These are phyloP conservation scores for Drosophila mulleri DNA, from an alignment of 2,888 invertebrate genomes.

Conservation along the genomic window DNA sequence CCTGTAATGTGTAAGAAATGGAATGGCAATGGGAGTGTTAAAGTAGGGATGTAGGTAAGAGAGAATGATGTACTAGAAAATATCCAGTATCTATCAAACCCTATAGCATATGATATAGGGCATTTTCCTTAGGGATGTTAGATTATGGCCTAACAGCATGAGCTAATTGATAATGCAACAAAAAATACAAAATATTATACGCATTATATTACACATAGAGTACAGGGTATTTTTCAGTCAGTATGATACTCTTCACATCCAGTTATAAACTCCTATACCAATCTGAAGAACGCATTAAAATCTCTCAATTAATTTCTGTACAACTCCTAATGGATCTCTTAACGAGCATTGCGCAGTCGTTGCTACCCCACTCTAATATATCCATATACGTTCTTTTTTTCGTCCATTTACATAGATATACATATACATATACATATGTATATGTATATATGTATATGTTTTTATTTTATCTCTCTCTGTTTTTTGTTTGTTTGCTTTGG, in stretches of 20 bases:
- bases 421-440: background rate
- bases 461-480: constrained; percentile 18
- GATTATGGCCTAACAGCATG: no score
- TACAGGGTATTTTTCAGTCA: background rate
- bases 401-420: background rate
- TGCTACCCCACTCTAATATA: constrained; percentile 2
- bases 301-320: background rate
- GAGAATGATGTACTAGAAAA: background rate
- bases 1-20: background rate
- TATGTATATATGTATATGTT: background rate
- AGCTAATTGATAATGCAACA: no score
- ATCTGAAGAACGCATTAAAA: background rate
- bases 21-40: no score
- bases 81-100: no score
- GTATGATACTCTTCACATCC: background rate
- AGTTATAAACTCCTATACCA: no score
- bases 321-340: background rate
- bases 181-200: no score
- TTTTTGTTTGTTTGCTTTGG: constrained; percentile 44
- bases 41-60: background rate
- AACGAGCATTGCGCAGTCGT: background rate
- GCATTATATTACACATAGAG: background rate
- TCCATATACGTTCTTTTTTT: background rate
- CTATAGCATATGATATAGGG: no score
- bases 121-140: no score